Evolutionary conservation across 2,797 vertebrate species (phyloP).

Genomic region (Loriculus beryllinus): DNA sequence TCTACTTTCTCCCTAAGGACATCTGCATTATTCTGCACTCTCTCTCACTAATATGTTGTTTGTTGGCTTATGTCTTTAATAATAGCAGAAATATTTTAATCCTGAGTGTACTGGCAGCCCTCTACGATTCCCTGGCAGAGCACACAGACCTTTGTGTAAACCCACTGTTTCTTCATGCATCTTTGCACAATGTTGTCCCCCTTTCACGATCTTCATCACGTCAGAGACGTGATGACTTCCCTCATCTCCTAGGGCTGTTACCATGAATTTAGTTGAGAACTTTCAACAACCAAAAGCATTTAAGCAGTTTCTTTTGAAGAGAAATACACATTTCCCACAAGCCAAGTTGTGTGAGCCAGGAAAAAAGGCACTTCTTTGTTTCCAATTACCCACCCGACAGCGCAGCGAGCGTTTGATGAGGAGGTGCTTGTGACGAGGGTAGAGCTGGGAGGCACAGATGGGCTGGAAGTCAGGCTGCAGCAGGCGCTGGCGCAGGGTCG

Average conservation of each 20-base stretch:
- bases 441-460: constrained; percentile 91
- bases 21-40: background rate
- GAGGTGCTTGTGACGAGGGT: constrained; percentile 96
- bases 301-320: background rate
- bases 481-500: constrained; percentile 92
- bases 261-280: background rate
- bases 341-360: background rate
- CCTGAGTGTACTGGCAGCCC: background rate
- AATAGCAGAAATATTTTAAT: background rate
- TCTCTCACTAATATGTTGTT: background rate
- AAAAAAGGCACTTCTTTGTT: background rate
- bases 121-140: background rate
- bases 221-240: background rate
- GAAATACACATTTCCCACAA: background rate
- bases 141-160: background rate
- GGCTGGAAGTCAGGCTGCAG: constrained; percentile 97
- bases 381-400: constrained; percentile 83
- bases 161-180: background rate
- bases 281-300: background rate
- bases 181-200: background rate
- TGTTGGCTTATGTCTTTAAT: background rate
- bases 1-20: background rate
- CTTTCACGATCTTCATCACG: background rate
- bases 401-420: constrained; percentile 97
- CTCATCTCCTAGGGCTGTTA: background rate